phyloP scores from a whole-genome alignment of 2,113 vertebrate species.

The Bagarius yarrelli region DNA sequence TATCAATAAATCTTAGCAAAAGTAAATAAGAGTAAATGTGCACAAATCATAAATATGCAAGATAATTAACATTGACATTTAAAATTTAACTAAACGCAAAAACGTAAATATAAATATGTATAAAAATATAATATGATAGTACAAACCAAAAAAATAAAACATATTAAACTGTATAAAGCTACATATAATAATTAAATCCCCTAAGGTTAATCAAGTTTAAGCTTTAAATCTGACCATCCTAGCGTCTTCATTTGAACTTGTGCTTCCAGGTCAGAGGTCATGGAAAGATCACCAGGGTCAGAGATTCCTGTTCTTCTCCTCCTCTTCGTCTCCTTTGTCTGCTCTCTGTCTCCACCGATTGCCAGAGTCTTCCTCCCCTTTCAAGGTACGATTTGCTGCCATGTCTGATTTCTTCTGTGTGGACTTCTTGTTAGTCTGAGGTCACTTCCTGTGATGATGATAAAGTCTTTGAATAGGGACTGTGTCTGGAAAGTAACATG shows the following conservation, averaged over 20 bases:
- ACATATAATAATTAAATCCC: neutral
- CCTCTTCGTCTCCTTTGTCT: constrained; percentile 54
- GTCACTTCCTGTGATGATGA: constrained; percentile 22
- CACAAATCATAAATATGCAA: neutral
- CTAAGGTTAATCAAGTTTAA: too few relatives aligned
- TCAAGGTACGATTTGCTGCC: constrained; percentile 60
- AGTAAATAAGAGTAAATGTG: neutral
- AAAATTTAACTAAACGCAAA: neutral
- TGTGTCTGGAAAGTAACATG: too few relatives aligned
- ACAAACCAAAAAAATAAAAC: too few relatives aligned
- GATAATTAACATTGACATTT: neutral
- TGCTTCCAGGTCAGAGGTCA: constrained; percentile 47
- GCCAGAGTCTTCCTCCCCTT: constrained; percentile 73
- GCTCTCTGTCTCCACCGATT: constrained; percentile 61
- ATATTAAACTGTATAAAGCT: neutral
- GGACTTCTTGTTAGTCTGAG: neutral
- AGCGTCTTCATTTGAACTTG: neutral
- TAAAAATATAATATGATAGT: neutral
- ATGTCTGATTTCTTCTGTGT: neutral
- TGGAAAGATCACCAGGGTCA: constrained; percentile 59
- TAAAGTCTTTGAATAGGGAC: neutral
- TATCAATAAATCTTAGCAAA: neutral
- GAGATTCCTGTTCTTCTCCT: constrained; percentile 52
- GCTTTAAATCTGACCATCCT: too few relatives aligned
- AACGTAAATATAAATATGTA: neutral